phyloP scores from a whole-genome alignment of 2,888 invertebrate genomes.

The Mythimna impura region DNA sequence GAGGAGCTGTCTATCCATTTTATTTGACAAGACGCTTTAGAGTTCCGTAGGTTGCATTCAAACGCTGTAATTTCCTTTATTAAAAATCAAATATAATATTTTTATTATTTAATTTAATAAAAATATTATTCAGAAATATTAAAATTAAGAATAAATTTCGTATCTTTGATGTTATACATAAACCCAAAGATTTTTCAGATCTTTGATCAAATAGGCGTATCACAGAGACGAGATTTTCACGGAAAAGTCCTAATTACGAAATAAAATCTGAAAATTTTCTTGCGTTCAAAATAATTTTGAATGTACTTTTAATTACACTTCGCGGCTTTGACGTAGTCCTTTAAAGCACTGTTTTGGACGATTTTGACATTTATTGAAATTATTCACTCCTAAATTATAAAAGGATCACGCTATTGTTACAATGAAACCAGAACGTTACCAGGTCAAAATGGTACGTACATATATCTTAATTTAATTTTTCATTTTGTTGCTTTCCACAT shows the following conservation, averaged over 20 bases:
- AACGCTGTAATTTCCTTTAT: not conserved
- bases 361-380: slow-evolving; percentile 29
- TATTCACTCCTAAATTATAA: slow-evolving; percentile 48
- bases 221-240: not conserved
- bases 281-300: slow-evolving; percentile 1
- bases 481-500: slow-evolving; percentile 30
- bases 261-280: not conserved
- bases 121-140: too few species aligned
- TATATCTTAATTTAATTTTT: slow-evolving; percentile 40
- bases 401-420: slow-evolving; percentile 49
- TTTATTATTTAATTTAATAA: not conserved
- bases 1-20: slow-evolving; percentile 38
- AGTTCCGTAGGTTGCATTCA: slow-evolving; percentile 13
- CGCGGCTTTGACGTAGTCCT: slow-evolving; percentile 8
- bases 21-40: slow-evolving; percentile 25
- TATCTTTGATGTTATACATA: slow-evolving; percentile 13
- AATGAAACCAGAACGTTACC: slow-evolving; percentile 35
- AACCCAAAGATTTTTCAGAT: not conserved
- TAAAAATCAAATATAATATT: not conserved
- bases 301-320: slow-evolving; percentile 1
- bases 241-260: slow-evolving; percentile 3
- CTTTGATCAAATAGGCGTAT: slow-evolving; percentile 9
- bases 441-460: slow-evolving; percentile 22
- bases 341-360: slow-evolving; percentile 19
- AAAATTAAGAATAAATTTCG: not conserved